Base-by-base conservation (phyloP, 2,113 vertebrate genomes). In the Bubo scandiacus region DNA sequence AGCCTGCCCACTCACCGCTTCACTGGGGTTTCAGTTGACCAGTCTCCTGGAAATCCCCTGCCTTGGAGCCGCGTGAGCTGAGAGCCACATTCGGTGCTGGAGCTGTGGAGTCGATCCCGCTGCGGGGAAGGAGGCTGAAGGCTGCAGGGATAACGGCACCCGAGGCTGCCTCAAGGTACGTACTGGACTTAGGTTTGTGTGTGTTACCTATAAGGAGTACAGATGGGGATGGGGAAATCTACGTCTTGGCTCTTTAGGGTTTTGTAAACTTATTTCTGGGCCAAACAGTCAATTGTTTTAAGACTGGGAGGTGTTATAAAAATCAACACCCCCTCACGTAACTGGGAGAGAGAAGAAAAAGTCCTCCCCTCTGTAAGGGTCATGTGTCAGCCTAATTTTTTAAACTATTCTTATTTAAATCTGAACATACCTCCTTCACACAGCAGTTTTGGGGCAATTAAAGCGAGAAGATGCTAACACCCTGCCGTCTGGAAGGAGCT, bases 321-420 rank as follows among this genome's bases (percentile, higher is more conserved):
- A 59, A 40, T 19, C 32, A 32, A 17, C n/a, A 61, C 21, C n/a
- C 4, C 2, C 10, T 84, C 0, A 0, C 0, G 0, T 55, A 32
- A n/a, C 34, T 21, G 29, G 12, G 43, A 10, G 25, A 47, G 29
- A 54, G 12, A 59, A 47, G 6, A 7, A n/a, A 23, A 66, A 65
- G 5, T 9, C 25, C 9, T 27, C 42, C 38, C 13, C 5, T 38
- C 20, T 34, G 7, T 36, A 34, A 52, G 26, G 21, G 23, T 72
- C 12, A 2, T 2, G 3, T 15, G 11, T 55, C 36, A 20, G 26
- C 11, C 11, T 83, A 4, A 23, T 20, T 80, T 62, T 34, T 29
- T 7, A 47, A 58, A 22, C 6, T 9, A 4, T 18, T 52, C 61
- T n/a, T n/a, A 6, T 71, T 59, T 27, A n/a, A 32, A 61, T 49